phyloP scores from a whole-genome alignment of 2,888 invertebrate species.

The Liopterus haemorrhoidalis region DNA sequence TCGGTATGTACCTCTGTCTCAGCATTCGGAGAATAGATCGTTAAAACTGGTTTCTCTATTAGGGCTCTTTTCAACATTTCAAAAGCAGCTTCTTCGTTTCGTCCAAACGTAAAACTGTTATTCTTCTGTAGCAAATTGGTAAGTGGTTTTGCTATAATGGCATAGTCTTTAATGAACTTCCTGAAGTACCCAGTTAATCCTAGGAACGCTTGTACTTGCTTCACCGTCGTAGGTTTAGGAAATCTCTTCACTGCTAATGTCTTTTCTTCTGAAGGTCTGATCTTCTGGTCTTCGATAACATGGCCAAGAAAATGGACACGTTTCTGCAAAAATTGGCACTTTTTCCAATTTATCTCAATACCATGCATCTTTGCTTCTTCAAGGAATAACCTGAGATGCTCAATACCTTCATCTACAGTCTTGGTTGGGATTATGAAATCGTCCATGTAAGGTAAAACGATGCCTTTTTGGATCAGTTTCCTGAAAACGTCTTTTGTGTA shows the following conservation, averaged over 20 bases:
- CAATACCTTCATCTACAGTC: not conserved
- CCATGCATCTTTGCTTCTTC: not conserved
- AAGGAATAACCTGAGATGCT: not conserved
- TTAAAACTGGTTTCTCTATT: too few species aligned
- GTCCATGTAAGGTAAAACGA: slow-evolving; percentile 3
- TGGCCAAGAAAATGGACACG: slow-evolving; percentile 1
- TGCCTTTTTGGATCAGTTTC: not conserved
- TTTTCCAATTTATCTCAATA: slow-evolving; percentile 6
- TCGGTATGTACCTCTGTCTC: too few species aligned
- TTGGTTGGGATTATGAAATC: not conserved
- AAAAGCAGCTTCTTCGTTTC: too few species aligned
- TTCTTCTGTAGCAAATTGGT: too few species aligned
- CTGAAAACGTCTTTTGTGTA: slow-evolving; percentile 3
- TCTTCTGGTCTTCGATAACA: not conserved
- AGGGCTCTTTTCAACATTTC: too few species aligned
- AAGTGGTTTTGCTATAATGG: slow-evolving; percentile 26
- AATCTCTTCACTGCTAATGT: not conserved
- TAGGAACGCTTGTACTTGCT: slow-evolving; percentile 1
- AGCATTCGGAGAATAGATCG: too few species aligned
- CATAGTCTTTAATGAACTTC: slow-evolving; percentile 25
- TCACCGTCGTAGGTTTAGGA: not conserved
- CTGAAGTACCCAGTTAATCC: not conserved
- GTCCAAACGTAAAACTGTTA: too few species aligned
- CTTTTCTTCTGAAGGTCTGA: slow-evolving; percentile 2
- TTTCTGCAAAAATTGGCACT: slow-evolving; percentile 1